Percentiles rank a stretch among this genome's conserved stretches.
Conservation (phyloP, 1,140 invertebrate genomes). For the Nomia melanderi region DNA sequence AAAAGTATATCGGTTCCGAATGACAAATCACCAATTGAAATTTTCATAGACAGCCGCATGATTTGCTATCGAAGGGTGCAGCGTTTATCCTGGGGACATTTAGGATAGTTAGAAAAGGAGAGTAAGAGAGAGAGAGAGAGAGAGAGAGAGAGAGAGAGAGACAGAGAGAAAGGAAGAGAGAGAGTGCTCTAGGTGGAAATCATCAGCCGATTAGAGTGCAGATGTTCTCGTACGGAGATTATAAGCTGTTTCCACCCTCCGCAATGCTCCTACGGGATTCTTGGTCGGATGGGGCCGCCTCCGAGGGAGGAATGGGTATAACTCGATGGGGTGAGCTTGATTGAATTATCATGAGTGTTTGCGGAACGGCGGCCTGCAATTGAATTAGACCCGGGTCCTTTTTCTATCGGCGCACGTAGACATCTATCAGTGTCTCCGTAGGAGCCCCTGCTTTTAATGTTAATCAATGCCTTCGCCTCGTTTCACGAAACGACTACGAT, state of each 20-base stretch:
- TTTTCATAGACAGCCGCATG: conserved; percentile 11
- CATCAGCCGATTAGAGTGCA: conserved; percentile 81
- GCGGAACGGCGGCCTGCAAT: conserved; percentile 79
- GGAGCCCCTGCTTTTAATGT: conserved; percentile 31
- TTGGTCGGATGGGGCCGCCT: conserved; percentile 18
- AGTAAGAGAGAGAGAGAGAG: conserved; percentile 14
- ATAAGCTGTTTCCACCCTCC: conserved; percentile 69
- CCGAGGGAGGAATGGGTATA: conserved; percentile 48
- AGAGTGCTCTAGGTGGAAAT: conserved; percentile 62
- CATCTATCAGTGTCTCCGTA: conserved; percentile 70
- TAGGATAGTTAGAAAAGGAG: conserved; percentile 7
- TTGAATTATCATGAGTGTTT: conserved; percentile 82
- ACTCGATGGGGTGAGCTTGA: conserved; percentile 71
- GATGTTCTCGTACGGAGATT: conserved; percentile 79
- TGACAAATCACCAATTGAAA: background rate
- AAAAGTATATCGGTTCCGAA: background rate
- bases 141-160: conserved; percentile 1
- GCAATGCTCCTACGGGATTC: conserved; percentile 55
- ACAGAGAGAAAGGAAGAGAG: background rate
- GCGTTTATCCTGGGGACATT: background rate
- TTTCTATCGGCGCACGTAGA: conserved; percentile 69
- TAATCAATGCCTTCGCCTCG: conserved; percentile 34
- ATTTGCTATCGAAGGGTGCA: background rate
- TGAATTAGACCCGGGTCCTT: conserved; percentile 74
- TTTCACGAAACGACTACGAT: background rate